Conservation (phyloP, 2,113 vertebrate genomes). For the Fukomys damarensis region DNA sequence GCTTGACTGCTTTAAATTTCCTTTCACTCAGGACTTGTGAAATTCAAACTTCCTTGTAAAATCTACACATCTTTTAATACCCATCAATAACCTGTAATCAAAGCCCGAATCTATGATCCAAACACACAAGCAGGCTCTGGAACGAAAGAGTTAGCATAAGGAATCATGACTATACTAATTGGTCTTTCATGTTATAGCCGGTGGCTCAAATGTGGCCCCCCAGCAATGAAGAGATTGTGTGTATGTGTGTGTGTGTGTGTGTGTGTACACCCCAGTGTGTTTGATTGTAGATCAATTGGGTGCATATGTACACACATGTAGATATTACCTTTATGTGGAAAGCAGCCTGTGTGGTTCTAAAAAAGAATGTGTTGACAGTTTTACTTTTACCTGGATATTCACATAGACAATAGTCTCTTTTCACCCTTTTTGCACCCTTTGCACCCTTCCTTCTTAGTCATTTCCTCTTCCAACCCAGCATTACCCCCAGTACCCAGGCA, state of each 20-base stretch:
- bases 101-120: conserved; percentile 21
- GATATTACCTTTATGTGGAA: not conserved
- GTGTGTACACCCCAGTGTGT: no score
- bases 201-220: not conserved
- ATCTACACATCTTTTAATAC: conserved; percentile 41
- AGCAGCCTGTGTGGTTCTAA: not conserved
- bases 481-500: not conserved
- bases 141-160: conserved; percentile 41
- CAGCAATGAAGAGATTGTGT: not conserved
- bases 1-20: conserved; percentile 27
- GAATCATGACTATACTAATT: conserved; percentile 45
- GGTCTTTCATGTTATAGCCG: conserved; percentile 5
- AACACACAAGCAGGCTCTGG: conserved; percentile 54
- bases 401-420: not conserved
- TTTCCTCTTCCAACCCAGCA: not conserved
- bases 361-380: not conserved
- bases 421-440: not conserved
- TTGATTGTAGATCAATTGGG: not conserved
- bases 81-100: conserved; percentile 40
- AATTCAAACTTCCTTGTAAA: conserved; percentile 62
- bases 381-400: conserved; percentile 17
- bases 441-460: conserved; percentile 44
- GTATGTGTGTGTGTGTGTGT: not conserved
- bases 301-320: not conserved
- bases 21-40: conserved; percentile 48